Evolutionary conservation across 2,113 vertebrate species (phyloP).

Genomic region (Brachirus orientalis): DNA sequence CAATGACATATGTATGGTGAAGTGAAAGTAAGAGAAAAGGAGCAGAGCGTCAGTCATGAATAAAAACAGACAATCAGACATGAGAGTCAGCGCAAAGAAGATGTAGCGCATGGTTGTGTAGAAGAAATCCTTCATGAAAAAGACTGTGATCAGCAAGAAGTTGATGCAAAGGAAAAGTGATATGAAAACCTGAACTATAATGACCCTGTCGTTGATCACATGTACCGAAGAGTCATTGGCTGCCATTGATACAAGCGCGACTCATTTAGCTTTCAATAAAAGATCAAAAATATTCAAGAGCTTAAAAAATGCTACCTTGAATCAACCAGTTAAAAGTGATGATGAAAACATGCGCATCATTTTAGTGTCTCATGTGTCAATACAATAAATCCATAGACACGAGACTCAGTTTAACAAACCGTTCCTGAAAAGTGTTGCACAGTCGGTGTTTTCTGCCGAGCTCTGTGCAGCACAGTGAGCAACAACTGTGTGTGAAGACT

Average conservation of each 20-base stretch:
- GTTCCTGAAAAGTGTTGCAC: too few species aligned
- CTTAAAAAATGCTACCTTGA: too few species aligned
- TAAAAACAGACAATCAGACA: constrained; percentile 51
- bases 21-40: fast-evolving
- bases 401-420: too few species aligned
- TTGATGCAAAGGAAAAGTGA: constrained; percentile 52
- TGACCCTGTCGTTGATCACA: background rate
- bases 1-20: constrained; percentile 33
- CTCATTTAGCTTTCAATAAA: background rate
- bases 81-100: constrained; percentile 58
- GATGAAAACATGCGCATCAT: too few species aligned
- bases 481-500: background rate
- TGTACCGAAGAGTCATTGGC: background rate
- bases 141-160: constrained; percentile 36
- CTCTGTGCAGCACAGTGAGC: background rate
- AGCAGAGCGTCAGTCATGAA: constrained; percentile 12
- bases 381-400: too few species aligned
- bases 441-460: background rate
- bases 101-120: constrained; percentile 63
- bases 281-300: background rate
- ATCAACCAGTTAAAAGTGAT: background rate
- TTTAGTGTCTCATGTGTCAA: too few species aligned
- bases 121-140: constrained; percentile 58
- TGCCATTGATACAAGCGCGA: constrained; percentile 17
- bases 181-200: constrained; percentile 37